Evolutionary conservation across 2,113 vertebrate species (phyloP).

Genomic region (Symphodus melops): DNA sequence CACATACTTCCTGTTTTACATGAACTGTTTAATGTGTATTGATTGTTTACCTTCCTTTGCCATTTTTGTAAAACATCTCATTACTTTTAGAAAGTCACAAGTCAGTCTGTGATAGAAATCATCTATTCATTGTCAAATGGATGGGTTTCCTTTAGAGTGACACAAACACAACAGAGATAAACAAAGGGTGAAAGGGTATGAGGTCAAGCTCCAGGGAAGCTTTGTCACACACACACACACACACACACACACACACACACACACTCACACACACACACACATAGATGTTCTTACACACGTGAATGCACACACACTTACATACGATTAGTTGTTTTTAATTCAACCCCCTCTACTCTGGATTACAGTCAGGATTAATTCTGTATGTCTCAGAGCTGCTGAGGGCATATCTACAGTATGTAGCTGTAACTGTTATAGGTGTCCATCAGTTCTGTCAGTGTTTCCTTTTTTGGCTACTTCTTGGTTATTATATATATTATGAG

Average conservation of each 20-base stretch:
- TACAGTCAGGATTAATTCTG: slow-evolving; percentile 66
- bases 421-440: slow-evolving; percentile 19
- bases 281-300: neutral
- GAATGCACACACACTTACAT: neutral
- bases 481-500: neutral
- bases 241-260: neutral
- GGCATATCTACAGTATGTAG: slow-evolving; percentile 38
- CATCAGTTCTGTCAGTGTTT: slow-evolving; percentile 9
- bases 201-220: slow-evolving; percentile 56
- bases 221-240: slow-evolving; percentile 29
- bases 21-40: neutral
- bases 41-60: neutral
- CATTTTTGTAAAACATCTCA: neutral
- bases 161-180: slow-evolving; percentile 52
- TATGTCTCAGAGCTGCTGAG: slow-evolving; percentile 11
- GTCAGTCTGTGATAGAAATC: slow-evolving; percentile 8
- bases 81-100: slow-evolving; percentile 11
- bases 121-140: slow-evolving; percentile 42
- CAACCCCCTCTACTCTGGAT: slow-evolving; percentile 45
- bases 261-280: slow-evolving; percentile 13
- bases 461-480: slow-evolving; percentile 14
- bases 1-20: no score
- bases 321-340: slow-evolving; percentile 62
- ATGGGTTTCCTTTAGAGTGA: slow-evolving; percentile 21
- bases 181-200: slow-evolving; percentile 55